These are phyloP conservation scores for Actias luna DNA, from an alignment of 2,888 invertebrate species.

Conservation along the genomic window DNA sequence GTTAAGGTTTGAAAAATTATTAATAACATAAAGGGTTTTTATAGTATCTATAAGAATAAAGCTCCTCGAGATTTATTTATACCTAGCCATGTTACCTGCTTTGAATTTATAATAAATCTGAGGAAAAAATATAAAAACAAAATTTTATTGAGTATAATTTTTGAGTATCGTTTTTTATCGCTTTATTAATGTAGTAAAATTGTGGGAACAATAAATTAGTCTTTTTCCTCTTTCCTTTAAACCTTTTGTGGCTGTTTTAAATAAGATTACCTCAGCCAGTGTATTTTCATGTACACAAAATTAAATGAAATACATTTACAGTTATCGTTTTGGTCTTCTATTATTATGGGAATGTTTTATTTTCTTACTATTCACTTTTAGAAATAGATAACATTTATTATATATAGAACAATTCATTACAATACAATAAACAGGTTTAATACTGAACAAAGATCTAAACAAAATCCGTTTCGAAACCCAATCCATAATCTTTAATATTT, in stretches of 20 bases:
- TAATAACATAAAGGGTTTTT: background rate
- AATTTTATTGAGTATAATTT: slow-evolving; percentile 27
- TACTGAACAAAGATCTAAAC: background rate
- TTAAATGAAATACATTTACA: background rate
- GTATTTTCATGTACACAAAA: background rate
- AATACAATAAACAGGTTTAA: too few species aligned
- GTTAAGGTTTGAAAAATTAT: too few species aligned
- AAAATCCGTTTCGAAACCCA: background rate
- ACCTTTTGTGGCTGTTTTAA: slow-evolving; percentile 20
- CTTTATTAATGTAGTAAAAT: slow-evolving; percentile 17
- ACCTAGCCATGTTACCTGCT: background rate
- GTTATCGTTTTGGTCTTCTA: background rate
- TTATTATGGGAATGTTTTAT: background rate
- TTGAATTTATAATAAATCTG: slow-evolving; percentile 13
- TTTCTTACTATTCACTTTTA: background rate
- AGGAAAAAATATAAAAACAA: slow-evolving; percentile 9
- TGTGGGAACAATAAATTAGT: slow-evolving; percentile 12
- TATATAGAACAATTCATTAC: too few species aligned
- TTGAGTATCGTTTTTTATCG: slow-evolving; percentile 18
- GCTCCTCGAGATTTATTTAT: background rate
- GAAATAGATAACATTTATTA: background rate
- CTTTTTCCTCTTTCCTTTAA: slow-evolving; percentile 12
- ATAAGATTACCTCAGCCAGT: background rate
- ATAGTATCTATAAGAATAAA: background rate
- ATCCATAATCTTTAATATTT: background rate